Conservation (phyloP, 1,140 invertebrate genomes). For the Octopus sinensis region DNA sequence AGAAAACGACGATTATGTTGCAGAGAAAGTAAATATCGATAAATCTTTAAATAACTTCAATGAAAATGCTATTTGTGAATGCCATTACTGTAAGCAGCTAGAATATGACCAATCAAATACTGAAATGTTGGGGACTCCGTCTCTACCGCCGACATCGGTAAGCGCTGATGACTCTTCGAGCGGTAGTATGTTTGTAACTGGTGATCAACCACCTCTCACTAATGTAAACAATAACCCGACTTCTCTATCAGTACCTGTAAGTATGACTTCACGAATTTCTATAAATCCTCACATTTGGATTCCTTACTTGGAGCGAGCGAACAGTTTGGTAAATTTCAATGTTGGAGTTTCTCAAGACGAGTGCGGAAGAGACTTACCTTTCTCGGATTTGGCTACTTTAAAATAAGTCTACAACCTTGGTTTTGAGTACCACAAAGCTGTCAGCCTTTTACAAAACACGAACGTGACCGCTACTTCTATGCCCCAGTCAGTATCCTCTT, state of each 20-base stretch:
- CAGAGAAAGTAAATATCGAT: too few species aligned
- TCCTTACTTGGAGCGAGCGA: background rate
- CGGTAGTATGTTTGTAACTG: background rate
- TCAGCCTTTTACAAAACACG: background rate
- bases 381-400: background rate
- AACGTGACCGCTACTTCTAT: background rate
- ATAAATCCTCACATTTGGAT: constrained; percentile 2
- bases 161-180: background rate
- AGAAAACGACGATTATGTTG: background rate
- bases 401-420: background rate
- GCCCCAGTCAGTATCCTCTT: background rate
- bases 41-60: background rate
- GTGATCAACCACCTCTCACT: background rate
- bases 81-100: constrained; percentile 3
- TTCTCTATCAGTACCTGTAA: background rate
- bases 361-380: background rate
- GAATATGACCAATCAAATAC: background rate
- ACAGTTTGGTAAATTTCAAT: background rate
- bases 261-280: background rate
- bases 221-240: background rate
- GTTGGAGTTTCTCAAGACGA: background rate
- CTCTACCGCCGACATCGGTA: background rate
- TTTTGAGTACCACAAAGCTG: background rate
- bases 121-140: background rate
- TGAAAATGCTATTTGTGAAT: background rate